A percentile compares a stretch with the other conserved stretches of the same genome.
These are phyloP conservation scores for Ispidina lecontei DNA, from an alignment of 2,797 vertebrate species.

Conservation along the genomic window DNA sequence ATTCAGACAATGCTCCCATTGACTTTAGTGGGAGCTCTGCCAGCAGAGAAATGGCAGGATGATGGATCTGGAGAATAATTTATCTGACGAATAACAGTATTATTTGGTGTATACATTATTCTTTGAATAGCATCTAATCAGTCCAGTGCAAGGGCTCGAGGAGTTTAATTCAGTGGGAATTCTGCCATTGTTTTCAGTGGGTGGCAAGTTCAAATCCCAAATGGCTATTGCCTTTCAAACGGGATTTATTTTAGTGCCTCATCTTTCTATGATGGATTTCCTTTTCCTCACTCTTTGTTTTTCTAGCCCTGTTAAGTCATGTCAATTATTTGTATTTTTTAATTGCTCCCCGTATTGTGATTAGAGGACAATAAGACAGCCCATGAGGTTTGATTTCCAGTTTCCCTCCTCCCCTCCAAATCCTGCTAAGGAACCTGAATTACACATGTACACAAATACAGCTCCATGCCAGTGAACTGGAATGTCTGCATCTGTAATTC, in stretches of 20 bases:
- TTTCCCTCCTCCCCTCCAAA: not conserved
- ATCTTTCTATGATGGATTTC: not conserved
- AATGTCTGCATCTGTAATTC: not conserved
- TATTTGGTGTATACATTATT: slow-evolving; percentile 17
- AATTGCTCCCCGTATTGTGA: not conserved
- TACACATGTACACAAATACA: not conserved
- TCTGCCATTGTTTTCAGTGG: slow-evolving; percentile 7
- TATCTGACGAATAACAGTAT: slow-evolving; percentile 22
- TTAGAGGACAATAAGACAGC: not conserved
- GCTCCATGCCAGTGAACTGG: not conserved
- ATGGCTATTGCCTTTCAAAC: not conserved
- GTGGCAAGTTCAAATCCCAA: slow-evolving; percentile 8
- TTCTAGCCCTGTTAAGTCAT: not conserved
- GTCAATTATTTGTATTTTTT: not conserved
- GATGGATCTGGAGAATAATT: slow-evolving; percentile 41
- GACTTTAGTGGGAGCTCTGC: slow-evolving; percentile 10
- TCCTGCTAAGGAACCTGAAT: not conserved
- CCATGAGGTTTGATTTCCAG: not conserved
- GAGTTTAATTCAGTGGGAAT: not conserved
- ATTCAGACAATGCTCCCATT: slow-evolving; percentile 5
- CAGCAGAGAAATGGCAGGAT: slow-evolving; percentile 14
- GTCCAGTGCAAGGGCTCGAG: not conserved
- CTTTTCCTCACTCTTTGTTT: not conserved
- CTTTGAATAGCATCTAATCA: not conserved
- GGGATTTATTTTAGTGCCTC: not conserved